Base-by-base conservation (phyloP, 2,797 vertebrate species). In the Borostomias antarcticus region DNA sequence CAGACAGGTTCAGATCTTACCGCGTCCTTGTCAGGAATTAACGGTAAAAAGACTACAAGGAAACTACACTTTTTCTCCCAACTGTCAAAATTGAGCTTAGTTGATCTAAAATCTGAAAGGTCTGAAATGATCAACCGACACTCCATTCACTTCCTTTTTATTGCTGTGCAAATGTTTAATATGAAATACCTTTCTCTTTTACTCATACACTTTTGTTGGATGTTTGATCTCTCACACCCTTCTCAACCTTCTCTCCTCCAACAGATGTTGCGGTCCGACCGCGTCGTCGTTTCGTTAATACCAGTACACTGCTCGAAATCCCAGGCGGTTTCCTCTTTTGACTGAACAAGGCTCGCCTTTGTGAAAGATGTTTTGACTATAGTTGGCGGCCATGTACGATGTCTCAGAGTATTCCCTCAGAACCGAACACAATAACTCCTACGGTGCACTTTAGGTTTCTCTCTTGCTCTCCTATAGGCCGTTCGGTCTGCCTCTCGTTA, bases 281-380 rank as follows among this genome's bases (percentile, higher is more conserved):
- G n/a, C 32, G 45, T 51, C 32, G 29, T 35, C 54, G 23, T 19
- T 7, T 52, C 15, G 63, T 32, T 32, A 61, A 43, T 29, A 8
- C 40, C n/a, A n/a, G 13, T 4, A 5, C 15, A 56, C 53, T 33
- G 29, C 53, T 19, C 53, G 9, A 17, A 30, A 21, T 30, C 26
- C 29, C 53, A 56, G 47, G 11, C 53, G 32, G 17, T 32, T 33
- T 33, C n/a, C 53, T 56, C 53, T n/a, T 56, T 33, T 19, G 6
- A 0, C n/a, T 58, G 8, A 54, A 19, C 50, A 25, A 66, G 47
- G 51, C 64, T 53, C 58, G n/a, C 15, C 52, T 30, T 48, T 66
- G 21, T 43, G 37, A 35, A 30, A 69, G 45, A 62, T 2, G 15
- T 50, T 43, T 48, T 57, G 35, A 30, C 56, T 26, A 6, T n/a